A percentile compares a stretch with the other conserved stretches of the same genome.
Evolutionary conservation across 2,797 vertebrate species (phyloP).

Genomic region (Falco rusticolus): DNA sequence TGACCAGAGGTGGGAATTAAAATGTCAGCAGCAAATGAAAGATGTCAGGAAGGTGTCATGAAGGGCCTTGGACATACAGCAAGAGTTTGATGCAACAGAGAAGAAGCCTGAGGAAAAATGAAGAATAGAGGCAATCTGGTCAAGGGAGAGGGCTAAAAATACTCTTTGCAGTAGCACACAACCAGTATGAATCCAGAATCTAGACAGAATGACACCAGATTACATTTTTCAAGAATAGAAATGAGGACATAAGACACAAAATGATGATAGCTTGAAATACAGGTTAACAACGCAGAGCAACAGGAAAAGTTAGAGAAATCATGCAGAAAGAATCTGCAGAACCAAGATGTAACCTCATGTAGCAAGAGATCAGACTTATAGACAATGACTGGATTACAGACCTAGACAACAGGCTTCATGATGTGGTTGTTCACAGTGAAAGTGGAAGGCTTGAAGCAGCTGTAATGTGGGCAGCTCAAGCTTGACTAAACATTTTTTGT

Average conservation of each 20-base stretch:
- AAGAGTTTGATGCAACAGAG: not conserved
- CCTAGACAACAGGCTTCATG: conserved; percentile 36
- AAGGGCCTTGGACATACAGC: not conserved
- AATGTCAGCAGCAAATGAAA: not conserved
- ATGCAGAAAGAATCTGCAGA: not conserved
- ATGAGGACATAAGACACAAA: not conserved
- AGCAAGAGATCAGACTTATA: not conserved
- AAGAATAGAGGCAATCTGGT: not conserved
- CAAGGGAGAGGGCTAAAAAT: not conserved
- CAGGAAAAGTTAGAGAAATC: not conserved
- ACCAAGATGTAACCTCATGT: not conserved
- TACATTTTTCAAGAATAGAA: not conserved
- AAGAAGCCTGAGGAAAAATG: not conserved
- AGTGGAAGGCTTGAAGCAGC: conserved; percentile 16
- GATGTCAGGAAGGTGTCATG: not conserved
- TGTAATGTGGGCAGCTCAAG: conserved; percentile 35
- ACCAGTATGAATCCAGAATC: not conserved
- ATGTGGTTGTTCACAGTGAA: conserved; percentile 31
- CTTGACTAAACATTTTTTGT: conserved; percentile 11
- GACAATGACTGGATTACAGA: conserved; percentile 33
- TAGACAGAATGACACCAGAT: not conserved
- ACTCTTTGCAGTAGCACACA: not conserved
- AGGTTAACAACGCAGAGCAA: not conserved
- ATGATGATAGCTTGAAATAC: not conserved
- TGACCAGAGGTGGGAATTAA: not conserved